Percentiles rank a stretch among this genome's conserved stretches.
Conservation (phyloP, 2,797 vertebrate genomes). For the Sparus aurata region DNA sequence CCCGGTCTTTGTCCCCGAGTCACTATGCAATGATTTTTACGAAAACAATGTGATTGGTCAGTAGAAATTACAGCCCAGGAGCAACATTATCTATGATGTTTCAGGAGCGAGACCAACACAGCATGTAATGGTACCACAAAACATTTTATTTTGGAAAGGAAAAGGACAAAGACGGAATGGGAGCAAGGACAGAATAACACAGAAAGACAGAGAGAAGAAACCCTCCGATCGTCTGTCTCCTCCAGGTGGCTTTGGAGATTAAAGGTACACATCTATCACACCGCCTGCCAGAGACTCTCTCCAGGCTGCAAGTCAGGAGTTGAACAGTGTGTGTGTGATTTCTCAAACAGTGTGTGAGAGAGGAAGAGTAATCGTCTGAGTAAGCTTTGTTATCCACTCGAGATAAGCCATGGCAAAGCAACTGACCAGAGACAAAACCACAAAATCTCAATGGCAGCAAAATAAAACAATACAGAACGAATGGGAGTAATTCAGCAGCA, state of each 20-base stretch:
- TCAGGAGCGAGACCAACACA: no score
- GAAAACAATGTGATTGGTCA: no score
- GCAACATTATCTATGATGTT: no score
- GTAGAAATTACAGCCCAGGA: no score
- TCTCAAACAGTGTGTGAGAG: background rate
- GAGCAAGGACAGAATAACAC: background rate
- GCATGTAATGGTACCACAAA: no score
- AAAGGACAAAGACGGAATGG: background rate
- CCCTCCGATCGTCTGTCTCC: conserved; percentile 16
- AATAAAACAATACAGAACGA: background rate
- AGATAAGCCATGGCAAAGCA: background rate
- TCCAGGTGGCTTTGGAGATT: conserved; percentile 53
- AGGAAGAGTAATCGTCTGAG: background rate
- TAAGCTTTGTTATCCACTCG: conserved; percentile 13
- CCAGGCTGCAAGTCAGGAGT: conserved; percentile 10
- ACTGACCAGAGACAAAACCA: conserved; percentile 4
- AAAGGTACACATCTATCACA: conserved; percentile 29
- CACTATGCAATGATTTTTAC: no score
- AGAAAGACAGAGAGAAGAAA: background rate
- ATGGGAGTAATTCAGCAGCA: no score
- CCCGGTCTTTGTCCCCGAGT: no score
- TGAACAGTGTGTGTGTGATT: conserved; percentile 1
- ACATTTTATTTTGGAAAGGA: background rate
- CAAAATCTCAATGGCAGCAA: background rate
- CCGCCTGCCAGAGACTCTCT: conserved; percentile 15